Conservation (phyloP, 2,888 invertebrate genomes). For the Ernsta delagoae region DNA sequence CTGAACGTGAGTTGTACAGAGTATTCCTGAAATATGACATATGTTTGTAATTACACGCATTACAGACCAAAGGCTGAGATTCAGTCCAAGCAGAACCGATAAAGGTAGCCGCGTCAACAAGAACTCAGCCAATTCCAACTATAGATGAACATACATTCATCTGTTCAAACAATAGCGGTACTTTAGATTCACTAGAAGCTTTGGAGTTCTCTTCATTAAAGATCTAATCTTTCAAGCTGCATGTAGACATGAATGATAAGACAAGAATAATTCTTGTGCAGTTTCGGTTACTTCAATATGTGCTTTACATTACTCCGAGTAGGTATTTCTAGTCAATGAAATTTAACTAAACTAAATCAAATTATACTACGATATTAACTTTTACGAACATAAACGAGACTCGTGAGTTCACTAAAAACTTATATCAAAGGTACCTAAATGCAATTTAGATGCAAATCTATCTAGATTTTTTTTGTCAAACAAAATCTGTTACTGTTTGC, state of each 20-base stretch:
- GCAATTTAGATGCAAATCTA: too few species aligned
- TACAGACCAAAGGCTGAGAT: neutral
- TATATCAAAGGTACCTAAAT: too few species aligned
- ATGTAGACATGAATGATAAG: conserved; percentile 20
- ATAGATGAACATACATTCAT: conserved; percentile 13
- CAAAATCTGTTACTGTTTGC: too few species aligned
- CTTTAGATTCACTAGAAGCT: conserved; percentile 28
- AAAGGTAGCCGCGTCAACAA: neutral
- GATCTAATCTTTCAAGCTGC: conserved; percentile 24
- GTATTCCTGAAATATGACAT: conserved; percentile 92
- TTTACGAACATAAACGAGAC: neutral
- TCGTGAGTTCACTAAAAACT: too few species aligned
- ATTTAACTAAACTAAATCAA: conserved; percentile 13
- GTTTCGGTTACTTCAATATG: neutral
- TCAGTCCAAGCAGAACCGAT: neutral
- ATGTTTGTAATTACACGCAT: neutral
- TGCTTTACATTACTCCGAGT: conserved; percentile 26
- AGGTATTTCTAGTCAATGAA: conserved; percentile 1
- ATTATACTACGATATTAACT: neutral
- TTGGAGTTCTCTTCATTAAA: conserved; percentile 12
- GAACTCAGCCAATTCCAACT: conserved; percentile 5
- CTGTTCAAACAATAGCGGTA: neutral
- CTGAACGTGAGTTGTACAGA: conserved; percentile 98
- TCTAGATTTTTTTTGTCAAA: too few species aligned
- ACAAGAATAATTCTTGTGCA: conserved; percentile 7